Evolutionary conservation across 2,888 invertebrate species (phyloP), one percentile per base, ranked within the genome.

Genomic region (Zaprionus lineosus): DNA sequence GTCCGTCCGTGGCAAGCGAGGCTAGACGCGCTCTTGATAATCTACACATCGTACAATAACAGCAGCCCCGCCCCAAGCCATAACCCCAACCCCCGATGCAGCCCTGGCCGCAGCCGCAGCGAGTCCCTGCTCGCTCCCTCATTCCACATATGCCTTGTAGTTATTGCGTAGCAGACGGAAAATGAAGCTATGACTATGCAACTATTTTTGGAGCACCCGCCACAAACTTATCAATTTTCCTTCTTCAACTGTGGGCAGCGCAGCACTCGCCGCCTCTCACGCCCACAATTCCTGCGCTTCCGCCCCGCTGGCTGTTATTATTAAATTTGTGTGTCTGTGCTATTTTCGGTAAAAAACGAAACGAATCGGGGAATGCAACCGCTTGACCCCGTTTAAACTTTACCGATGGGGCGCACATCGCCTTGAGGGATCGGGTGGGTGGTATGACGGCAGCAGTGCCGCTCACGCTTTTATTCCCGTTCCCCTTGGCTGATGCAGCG

Each of bases 301-400:
- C 11, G n/a, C 28, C 34, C 21, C 51, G 26, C 39, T 31, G 29
- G 28, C 12, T 31, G 24, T 31, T 59, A 60, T 84, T 78, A 78
- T 70, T 74, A 65, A 74, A 73, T 77, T 74, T 74, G 40, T 72
- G 44, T 56, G 77, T 76, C 74, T 81, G 84, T 43, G 72, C 77
- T 78, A 78, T 83, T 85, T 78, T 79, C 18, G 83, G 74, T 62
- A 34, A 74, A 64, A 53, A 70, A 34, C 4, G 46, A 53, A 74
- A 61, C 16, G 14, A 12, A 33, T 4, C 47, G 48, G 58, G 44
- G 60, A 77, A 79, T 76, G 84, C 77, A 86, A 84, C 65, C 78
- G 78, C 77, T 84, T 85, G 78, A 86, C 78, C 78, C 84, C 86
- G 81, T 84, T 79, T 79, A 79, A 81, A 84, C 84, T 63, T 61